Percentiles rank a stretch among this genome's conserved stretches.
These are phyloP conservation scores for Agrypnia vestita DNA, from an alignment of 1,140 invertebrate species.

Conservation along the genomic window DNA sequence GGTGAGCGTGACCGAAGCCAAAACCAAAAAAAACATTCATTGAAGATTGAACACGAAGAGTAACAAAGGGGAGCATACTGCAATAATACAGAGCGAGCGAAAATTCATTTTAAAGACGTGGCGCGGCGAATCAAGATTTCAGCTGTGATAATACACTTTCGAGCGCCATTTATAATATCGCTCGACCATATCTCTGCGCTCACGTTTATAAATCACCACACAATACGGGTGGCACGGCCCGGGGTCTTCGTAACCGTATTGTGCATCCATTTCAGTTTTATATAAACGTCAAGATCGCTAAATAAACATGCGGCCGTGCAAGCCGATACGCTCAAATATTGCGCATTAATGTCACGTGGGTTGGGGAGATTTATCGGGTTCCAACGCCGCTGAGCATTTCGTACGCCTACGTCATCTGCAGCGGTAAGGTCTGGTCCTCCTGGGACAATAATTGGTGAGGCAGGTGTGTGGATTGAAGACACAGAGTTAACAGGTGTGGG, in stretches of 20 bases:
- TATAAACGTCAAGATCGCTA: constrained; percentile 33
- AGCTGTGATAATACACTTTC: constrained; percentile 37
- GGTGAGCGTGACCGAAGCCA: constrained; percentile 32
- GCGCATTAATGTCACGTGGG: constrained; percentile 31
- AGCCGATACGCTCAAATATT: constrained; percentile 31
- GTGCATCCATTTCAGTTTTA: constrained; percentile 26
- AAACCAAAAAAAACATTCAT: constrained; percentile 25
- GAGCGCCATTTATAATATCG: constrained; percentile 14
- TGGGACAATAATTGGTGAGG: not conserved
- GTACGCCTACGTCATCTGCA: not conserved
- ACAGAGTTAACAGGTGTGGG: constrained; percentile 3
- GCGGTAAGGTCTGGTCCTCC: not conserved
- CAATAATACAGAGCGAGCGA: not conserved
- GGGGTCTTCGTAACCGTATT: constrained; percentile 1
- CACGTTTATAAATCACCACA: constrained; percentile 22
- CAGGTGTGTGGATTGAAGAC: constrained; percentile 2
- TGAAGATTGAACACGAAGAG: not conserved
- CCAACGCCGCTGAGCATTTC: constrained; percentile 25
- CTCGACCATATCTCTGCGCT: not conserved
- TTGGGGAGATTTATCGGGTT: constrained; percentile 33
- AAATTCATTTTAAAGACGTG: constrained; percentile 1
- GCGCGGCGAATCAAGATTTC: constrained; percentile 28
- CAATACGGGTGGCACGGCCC: constrained; percentile 23
- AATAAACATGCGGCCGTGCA: constrained; percentile 18
- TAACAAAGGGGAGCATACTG: constrained; percentile 1